These are phyloP conservation scores for Ataeniobius toweri DNA, from an alignment of 2,797 vertebrate species.

Conservation along the genomic window DNA sequence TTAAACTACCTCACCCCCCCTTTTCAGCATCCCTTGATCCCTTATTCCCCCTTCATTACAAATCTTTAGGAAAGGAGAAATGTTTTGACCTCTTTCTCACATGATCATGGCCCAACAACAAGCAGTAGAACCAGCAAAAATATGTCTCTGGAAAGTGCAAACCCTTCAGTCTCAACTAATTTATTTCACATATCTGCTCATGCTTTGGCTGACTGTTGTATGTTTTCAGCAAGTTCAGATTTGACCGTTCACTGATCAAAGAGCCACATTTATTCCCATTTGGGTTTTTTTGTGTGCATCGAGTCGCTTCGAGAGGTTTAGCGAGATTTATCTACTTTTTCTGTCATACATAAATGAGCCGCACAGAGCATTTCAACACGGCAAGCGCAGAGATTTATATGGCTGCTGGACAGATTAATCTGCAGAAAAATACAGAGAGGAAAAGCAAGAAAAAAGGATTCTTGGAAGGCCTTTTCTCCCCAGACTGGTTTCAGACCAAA, in stretches of 20 bases:
- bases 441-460: slow-evolving; percentile 46
- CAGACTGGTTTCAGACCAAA: slow-evolving; percentile 55
- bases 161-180: slow-evolving; percentile 24
- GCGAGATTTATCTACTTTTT: slow-evolving; percentile 50
- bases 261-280: slow-evolving; percentile 22
- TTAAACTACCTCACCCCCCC: slow-evolving; percentile 54
- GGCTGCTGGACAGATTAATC: slow-evolving; percentile 65
- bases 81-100: slow-evolving; percentile 58
- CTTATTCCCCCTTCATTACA: slow-evolving; percentile 12
- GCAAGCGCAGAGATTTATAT: slow-evolving; percentile 61
- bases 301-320: slow-evolving; percentile 36
- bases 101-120: slow-evolving; percentile 55
- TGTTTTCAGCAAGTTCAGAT: slow-evolving; percentile 25
- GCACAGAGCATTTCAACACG: slow-evolving; percentile 58
- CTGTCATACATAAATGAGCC: slow-evolving; percentile 59
- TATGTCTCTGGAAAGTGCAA: slow-evolving; percentile 31
- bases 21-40: slow-evolving; percentile 35
- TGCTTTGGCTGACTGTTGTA: slow-evolving; percentile 1
- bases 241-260: slow-evolving; percentile 32
- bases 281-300: slow-evolving; percentile 12
- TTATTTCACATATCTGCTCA: slow-evolving; percentile 1
- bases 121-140: slow-evolving; percentile 34
- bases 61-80: slow-evolving; percentile 43
- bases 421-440: slow-evolving; percentile 55
- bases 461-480: slow-evolving; percentile 64